Percentiles rank a stretch among this genome's conserved stretches.
phyloP scores from a whole-genome alignment of 2,888 invertebrate species.

The Dryobota labecula region DNA sequence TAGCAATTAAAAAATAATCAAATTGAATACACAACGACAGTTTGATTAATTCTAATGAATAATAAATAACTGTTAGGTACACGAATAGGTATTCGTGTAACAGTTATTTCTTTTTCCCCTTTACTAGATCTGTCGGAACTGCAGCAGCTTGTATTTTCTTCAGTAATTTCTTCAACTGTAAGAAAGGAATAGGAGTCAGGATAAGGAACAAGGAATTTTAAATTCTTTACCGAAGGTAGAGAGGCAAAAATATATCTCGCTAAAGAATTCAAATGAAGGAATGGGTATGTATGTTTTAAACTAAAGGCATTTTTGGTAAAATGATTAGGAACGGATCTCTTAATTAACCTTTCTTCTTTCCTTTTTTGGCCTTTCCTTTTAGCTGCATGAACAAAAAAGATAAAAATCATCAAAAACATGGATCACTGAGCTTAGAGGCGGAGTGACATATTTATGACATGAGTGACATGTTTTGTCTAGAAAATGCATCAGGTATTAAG shows the following conservation, averaged over 20 bases:
- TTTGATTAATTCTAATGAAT: slow-evolving; percentile 1
- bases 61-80: no score
- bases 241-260: background rate
- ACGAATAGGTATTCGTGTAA: no score
- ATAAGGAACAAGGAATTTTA: slow-evolving; percentile 9
- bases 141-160: slow-evolving; percentile 78
- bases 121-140: slow-evolving; percentile 56
- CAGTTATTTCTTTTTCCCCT: slow-evolving; percentile 36
- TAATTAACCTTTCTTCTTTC: slow-evolving; percentile 83
- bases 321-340: background rate
- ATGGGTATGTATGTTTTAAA: no score
- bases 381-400: slow-evolving; percentile 73
- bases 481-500: no score
- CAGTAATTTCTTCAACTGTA: slow-evolving; percentile 79
- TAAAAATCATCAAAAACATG: background rate
- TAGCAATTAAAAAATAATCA: background rate
- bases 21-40: background rate
- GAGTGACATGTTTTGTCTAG: no score
- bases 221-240: background rate
- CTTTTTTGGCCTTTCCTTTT: slow-evolving; percentile 86
- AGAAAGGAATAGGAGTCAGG: slow-evolving; percentile 64
- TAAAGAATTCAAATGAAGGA: background rate
- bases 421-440: background rate
- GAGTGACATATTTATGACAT: background rate
- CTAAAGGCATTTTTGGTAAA: background rate